Base-by-base conservation (phyloP, 1,140 invertebrate species). In the Eciton burchellii region DNA sequence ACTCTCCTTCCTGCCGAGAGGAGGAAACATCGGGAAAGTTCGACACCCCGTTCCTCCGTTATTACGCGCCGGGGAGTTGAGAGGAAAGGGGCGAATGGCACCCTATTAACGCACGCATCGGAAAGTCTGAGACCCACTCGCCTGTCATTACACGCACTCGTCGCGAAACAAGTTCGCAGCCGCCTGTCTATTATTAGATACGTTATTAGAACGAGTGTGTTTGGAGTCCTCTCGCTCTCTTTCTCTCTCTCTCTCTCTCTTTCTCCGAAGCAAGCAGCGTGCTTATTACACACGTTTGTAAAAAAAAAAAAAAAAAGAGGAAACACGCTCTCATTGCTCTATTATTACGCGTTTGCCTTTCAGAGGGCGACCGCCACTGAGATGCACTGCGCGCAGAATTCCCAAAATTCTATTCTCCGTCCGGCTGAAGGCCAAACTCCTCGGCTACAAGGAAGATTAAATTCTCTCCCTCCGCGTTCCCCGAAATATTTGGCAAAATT, bases 141-240 rank as follows among this genome's bases (percentile, higher is more conserved):
- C n/a, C 63, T 79, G 35, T 70, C 56, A 79, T 79, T 79, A 70
- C 63, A 29, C 63, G 41, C 49, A 79, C 59, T 65, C 41, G 41
- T 9, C 49, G 24, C 19, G n/a, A 68, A 70, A 79, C 29, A 79
- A 57, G 63, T 57, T 79, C 12, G 74, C 3, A 68, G 56, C 41
- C 52, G 29, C 19, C 49, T 56, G 35, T 56, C 63, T 79, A 79
- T 79, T 79, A 79, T 79, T 79, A 79, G 63, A 57, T 45, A 79
- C 24, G 45, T 79, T 63, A 26, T n/a, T n/a, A 16, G 16, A 45
- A 79, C 24, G 41, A 79, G 12, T 21, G n/a, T 76, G 26, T 45
- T 79, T 68, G 49, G 8, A 79, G 54, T 79, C 49, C 73, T 76
- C 73, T 76, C 14, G 66, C 14, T 68, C 21, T 68, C 9, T 4